Evolutionary conservation across 64 coral and sea anemone genomes (phyloP).

Genomic region (Anthopleura sola): DNA sequence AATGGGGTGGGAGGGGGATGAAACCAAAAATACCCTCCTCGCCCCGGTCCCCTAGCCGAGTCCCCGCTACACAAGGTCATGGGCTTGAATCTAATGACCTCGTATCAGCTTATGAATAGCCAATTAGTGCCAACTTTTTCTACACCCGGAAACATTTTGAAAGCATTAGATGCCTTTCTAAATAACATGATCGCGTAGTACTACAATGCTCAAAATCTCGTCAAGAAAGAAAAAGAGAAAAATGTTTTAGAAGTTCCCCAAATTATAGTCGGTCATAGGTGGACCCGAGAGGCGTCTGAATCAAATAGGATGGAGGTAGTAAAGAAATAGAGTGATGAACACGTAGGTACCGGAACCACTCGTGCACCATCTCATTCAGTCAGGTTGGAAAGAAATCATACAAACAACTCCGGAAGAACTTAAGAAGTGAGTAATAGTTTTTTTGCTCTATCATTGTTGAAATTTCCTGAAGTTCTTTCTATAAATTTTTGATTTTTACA

Average conservation of each 20-base stretch:
- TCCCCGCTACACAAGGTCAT: no score
- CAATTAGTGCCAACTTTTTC: no score
- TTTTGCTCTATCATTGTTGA: neutral
- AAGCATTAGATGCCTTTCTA: neutral
- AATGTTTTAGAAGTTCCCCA: no score
- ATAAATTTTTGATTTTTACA: neutral
- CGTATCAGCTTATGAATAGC: neutral
- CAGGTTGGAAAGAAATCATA: neutral
- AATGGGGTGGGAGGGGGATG: no score
- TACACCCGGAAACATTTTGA: constrained; percentile 1
- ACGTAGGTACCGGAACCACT: neutral
- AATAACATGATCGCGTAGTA: no score
- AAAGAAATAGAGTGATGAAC: neutral
- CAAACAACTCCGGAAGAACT: neutral
- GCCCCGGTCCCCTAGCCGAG: no score
- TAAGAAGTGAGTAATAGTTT: neutral
- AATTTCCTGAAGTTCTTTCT: neutral
- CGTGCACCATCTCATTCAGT: no score
- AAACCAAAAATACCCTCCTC: no score
- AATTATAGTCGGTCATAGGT: no score
- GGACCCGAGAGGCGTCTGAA: no score
- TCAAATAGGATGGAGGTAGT: no score
- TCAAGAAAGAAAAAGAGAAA: no score
- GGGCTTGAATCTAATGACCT: neutral
- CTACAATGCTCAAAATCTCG: neutral